Evolutionary conservation across 2,888 invertebrate genomes (phyloP).

Genomic region (Amblyjoppa fuscipennis): DNA sequence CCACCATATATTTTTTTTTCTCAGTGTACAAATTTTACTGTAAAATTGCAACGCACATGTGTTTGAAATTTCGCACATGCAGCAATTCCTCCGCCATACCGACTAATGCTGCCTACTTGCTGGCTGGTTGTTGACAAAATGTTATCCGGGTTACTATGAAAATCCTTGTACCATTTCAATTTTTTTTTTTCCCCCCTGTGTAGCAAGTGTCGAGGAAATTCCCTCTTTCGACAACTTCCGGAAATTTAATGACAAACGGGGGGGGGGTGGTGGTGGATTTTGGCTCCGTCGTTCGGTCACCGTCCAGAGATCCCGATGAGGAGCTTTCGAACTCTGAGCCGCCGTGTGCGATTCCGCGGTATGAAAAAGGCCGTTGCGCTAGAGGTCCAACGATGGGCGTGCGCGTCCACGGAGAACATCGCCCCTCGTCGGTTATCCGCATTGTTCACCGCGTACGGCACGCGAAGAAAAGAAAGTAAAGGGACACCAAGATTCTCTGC

Average conservation of each 20-base stretch:
- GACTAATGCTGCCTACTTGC: no score
- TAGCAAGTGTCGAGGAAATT: neutral
- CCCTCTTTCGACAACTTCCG: neutral
- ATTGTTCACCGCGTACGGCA: slow-evolving; percentile 51
- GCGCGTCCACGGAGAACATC: slow-evolving; percentile 31
- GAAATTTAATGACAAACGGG: slow-evolving; percentile 8
- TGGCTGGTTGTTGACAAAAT: no score
- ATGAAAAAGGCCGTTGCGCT: slow-evolving; percentile 14
- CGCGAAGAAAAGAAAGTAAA: slow-evolving; percentile 64
- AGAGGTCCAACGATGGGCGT: slow-evolving; percentile 14
- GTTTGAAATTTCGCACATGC: no score
- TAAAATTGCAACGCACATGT: no score
- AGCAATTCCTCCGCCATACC: no score
- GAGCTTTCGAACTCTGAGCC: neutral
- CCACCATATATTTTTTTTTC: no score
- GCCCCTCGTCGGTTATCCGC: slow-evolving; percentile 31
- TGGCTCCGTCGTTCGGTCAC: slow-evolving; percentile 22
- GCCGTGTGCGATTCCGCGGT: neutral
- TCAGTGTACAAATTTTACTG: no score
- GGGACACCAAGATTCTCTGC: slow-evolving; percentile 41
- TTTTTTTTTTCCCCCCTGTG: neutral
- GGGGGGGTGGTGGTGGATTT: slow-evolving; percentile 12
- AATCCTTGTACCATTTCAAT: no score
- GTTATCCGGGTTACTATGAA: no score
- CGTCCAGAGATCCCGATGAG: neutral